Percentiles rank a stretch among this genome's conserved stretches.
These are phyloP conservation scores for Sesamia nonagrioides DNA, from an alignment of 1,140 invertebrate species.

Conservation along the genomic window DNA sequence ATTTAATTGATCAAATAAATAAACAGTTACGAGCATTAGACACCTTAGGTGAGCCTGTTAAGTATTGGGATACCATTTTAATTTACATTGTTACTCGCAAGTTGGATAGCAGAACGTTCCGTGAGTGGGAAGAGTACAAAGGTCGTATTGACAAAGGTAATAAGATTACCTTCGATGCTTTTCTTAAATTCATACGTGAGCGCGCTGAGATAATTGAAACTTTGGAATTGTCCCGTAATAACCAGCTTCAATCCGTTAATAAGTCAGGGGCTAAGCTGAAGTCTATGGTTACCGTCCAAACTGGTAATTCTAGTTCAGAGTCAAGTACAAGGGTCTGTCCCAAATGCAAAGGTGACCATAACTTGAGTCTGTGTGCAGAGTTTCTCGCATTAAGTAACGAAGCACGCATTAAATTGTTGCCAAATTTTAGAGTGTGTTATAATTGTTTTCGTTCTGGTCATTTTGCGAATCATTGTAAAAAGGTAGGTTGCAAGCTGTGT, in stretches of 20 bases:
- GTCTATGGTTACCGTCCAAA: constrained; percentile 4
- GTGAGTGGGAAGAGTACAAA: constrained; percentile 40
- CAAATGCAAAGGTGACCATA: constrained; percentile 56
- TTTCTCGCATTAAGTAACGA: constrained; percentile 57
- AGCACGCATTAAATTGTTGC: constrained; percentile 51
- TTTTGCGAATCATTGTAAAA: constrained; percentile 40
- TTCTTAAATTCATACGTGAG: constrained; percentile 9
- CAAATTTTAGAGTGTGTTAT: constrained; percentile 57
- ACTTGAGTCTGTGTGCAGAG: constrained; percentile 53
- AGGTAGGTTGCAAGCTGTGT: not conserved
- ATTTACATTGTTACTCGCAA: constrained; percentile 29
- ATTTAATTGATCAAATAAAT: constrained; percentile 34
- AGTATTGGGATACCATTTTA: constrained; percentile 31
- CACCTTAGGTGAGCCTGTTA: constrained; percentile 5
- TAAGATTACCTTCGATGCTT: constrained; percentile 1
- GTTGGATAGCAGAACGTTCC: constrained; percentile 25
- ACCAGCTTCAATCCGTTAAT: not conserved
- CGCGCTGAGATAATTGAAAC: constrained; percentile 35
- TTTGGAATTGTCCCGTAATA: constrained; percentile 9
- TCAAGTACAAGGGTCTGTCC: constrained; percentile 16
- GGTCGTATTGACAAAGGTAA: constrained; percentile 6
- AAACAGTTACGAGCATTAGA: constrained; percentile 34
- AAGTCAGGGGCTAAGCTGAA: not conserved
- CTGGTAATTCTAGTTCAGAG: constrained; percentile 1
- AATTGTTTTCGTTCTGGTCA: constrained; percentile 60